Conservation (phyloP, 1,140 invertebrate species). For the Pseudoatta argentina region DNA sequence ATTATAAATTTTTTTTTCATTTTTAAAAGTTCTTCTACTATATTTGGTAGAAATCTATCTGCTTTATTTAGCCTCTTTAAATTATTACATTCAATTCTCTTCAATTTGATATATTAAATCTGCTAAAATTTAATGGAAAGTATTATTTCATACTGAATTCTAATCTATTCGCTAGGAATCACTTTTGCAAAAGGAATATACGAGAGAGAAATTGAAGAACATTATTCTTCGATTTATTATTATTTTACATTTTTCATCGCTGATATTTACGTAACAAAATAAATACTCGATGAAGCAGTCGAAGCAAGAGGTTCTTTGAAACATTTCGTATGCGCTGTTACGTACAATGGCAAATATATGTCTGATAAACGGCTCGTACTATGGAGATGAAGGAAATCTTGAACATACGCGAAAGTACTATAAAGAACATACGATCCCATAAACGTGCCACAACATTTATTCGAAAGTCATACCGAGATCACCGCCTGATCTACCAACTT, state of each 20-base stretch:
- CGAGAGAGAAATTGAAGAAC: not conserved
- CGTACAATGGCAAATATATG: constrained; percentile 16
- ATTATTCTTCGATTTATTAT: not conserved
- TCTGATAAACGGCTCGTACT: constrained; percentile 15
- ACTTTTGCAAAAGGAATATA: not conserved
- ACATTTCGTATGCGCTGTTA: constrained; percentile 10
- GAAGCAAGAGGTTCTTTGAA: constrained; percentile 1
- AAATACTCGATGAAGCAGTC: not conserved
- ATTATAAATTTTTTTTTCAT: not conserved
- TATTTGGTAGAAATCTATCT: not conserved
- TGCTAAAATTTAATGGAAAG: not conserved
- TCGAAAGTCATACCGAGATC: constrained; percentile 29
- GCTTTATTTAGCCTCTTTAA: not conserved
- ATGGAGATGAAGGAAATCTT: constrained; percentile 28
- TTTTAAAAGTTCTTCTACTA: not conserved
- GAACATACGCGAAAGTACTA: constrained; percentile 13
- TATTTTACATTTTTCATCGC: not conserved
- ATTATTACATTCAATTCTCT: not conserved
- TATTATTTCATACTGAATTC: not conserved
- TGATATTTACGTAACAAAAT: constrained; percentile 28
- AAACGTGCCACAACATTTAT: constrained; percentile 20
- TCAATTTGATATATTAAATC: not conserved
- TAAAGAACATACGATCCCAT: constrained; percentile 50
- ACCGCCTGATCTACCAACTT: constrained; percentile 33
- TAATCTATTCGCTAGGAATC: too few relatives aligned